Percentiles rank a stretch among this genome's conserved stretches.
Evolutionary conservation across 2,888 invertebrate genomes (phyloP).

Genomic region (Geotrupes spiniger): DNA sequence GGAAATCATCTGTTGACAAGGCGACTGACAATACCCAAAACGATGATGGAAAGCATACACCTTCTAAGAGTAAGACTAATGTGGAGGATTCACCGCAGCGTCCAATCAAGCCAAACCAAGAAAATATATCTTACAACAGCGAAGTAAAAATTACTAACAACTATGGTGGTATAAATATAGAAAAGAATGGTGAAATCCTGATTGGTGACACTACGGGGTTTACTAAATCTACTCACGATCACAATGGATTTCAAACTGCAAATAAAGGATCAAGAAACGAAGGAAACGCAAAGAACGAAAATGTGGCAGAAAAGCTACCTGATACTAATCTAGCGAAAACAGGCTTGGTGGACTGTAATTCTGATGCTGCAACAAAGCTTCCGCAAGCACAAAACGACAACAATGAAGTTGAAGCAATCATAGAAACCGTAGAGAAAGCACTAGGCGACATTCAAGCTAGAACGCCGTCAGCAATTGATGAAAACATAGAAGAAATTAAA

Average conservation of each 20-base stretch:
- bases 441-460: background rate
- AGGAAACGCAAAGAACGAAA: background rate
- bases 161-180: slow-evolving; percentile 36
- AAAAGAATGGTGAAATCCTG: slow-evolving; percentile 38
- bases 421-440: background rate
- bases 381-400: slow-evolving; percentile 17
- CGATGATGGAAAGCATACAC: too few relatives aligned
- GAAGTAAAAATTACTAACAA: slow-evolving; percentile 32
- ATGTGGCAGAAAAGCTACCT: background rate
- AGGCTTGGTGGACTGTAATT: too few relatives aligned
- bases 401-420: slow-evolving; percentile 4
- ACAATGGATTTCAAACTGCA: background rate
- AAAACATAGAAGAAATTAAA: slow-evolving; percentile 25
- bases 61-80: too few relatives aligned
- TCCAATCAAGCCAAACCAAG: too few relatives aligned
- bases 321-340: too few relatives aligned
- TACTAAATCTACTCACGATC: background rate
- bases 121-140: slow-evolving; percentile 23
- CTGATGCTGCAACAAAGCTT: too few relatives aligned
- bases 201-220: slow-evolving; percentile 19
- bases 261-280: background rate
- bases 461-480: slow-evolving; percentile 8
- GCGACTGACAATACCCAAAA: slow-evolving; percentile 20
- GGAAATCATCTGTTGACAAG: too few relatives aligned
- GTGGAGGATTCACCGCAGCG: too few relatives aligned